Conservation (phyloP, 2,113 vertebrate genomes). For the Saccopteryx bilineata region DNA sequence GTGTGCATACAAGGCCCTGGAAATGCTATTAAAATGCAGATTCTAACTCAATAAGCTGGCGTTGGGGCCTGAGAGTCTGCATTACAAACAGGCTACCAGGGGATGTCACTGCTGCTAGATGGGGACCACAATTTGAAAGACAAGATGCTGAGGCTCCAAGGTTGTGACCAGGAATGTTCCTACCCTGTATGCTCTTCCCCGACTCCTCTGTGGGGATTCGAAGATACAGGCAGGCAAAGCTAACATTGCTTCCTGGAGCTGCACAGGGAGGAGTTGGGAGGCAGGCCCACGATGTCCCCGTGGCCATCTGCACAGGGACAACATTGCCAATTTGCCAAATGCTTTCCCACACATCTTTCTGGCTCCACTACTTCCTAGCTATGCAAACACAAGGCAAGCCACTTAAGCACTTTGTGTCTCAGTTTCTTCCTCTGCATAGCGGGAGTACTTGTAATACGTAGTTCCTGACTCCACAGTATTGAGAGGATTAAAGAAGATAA, state of each 20-base stretch:
- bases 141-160: conserved; percentile 1
- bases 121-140: background rate
- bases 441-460: background rate
- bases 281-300: background rate
- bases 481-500: background rate
- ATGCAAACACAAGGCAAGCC: background rate
- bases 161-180: background rate
- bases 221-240: background rate
- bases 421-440: background rate
- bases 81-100: background rate
- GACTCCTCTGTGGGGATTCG: background rate
- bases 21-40: background rate
- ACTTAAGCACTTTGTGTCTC: background rate
- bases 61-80: background rate
- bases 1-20: background rate
- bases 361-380: background rate
- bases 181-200: accelerated
- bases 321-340: background rate
- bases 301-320: background rate
- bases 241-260: background rate
- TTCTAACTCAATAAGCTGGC: background rate
- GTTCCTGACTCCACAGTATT: background rate
- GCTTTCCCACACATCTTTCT: background rate
- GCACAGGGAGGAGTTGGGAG: background rate
- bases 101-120: background rate